Conservation (phyloP, 2,113 vertebrate genomes). For the Syrmaticus mikado region DNA sequence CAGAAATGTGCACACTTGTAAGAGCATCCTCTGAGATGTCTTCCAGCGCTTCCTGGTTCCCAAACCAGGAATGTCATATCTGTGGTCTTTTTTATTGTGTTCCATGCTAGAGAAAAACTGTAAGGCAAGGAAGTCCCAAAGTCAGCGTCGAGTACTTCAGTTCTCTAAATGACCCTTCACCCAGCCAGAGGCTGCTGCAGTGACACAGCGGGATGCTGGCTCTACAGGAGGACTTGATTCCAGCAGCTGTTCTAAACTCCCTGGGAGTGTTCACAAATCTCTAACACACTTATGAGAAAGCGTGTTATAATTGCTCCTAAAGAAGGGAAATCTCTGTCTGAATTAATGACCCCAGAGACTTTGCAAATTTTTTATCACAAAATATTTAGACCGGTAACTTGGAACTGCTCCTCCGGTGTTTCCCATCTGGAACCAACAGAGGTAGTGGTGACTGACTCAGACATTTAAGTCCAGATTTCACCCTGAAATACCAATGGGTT, state of each 20-base stretch:
- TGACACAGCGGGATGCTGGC: not conserved
- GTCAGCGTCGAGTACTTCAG: not conserved
- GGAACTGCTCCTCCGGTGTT: not conserved
- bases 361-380: not conserved
- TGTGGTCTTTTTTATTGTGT: not conserved
- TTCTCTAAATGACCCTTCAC: not conserved
- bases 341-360: not conserved
- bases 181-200: not conserved
- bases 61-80: not conserved
- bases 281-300: not conserved
- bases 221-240: not conserved
- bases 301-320: not conserved
- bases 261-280: not conserved
- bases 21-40: not conserved
- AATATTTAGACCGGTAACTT: not conserved
- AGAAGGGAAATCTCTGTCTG: not conserved
- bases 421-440: not conserved
- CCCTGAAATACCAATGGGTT: not conserved
- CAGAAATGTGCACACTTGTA: not conserved
- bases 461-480: not conserved
- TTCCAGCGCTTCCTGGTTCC: not conserved
- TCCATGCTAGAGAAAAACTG: not conserved
- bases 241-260: not conserved
- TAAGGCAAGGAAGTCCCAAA: not conserved
- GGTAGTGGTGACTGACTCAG: not conserved